Conservation (phyloP, 2,888 invertebrate species). For the Glyphotaelius pellucidus region DNA sequence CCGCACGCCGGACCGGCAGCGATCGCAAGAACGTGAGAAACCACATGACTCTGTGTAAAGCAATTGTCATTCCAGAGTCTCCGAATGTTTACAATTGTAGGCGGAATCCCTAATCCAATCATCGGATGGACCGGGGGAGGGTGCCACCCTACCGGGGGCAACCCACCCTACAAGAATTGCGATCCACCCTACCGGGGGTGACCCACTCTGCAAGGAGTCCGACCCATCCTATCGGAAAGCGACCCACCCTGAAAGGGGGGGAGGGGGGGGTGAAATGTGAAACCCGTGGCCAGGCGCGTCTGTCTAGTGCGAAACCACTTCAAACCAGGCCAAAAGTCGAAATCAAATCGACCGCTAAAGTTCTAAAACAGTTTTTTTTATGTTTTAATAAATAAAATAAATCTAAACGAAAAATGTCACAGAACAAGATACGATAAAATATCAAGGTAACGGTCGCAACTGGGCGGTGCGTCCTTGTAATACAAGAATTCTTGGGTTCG, state of each 20-base stretch:
- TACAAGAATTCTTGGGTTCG: too few relatives aligned
- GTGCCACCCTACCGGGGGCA: not conserved
- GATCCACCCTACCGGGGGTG: not conserved
- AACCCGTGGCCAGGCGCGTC: not conserved
- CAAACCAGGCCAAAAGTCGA: too few relatives aligned
- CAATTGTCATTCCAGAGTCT: conserved; percentile 49
- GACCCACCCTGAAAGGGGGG: not conserved
- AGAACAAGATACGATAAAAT: too few relatives aligned
- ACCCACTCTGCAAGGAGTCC: not conserved
- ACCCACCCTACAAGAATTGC: not conserved
- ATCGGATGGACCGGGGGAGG: conserved; percentile 37
- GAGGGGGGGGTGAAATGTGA: conserved; percentile 8
- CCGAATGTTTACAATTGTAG: conserved; percentile 49
- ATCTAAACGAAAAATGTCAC: too few relatives aligned
- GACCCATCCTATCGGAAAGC: not conserved
- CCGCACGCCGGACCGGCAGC: not conserved
- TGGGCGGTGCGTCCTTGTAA: too few relatives aligned
- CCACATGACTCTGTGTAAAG: conserved; percentile 48
- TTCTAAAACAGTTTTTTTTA: too few relatives aligned
- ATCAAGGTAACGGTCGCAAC: too few relatives aligned
- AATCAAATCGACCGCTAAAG: too few relatives aligned
- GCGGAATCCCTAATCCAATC: conserved; percentile 48
- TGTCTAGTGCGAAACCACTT: not conserved
- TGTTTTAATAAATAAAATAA: too few relatives aligned
- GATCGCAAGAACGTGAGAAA: conserved; percentile 16